These are phyloP conservation scores for cat (Felis catus) DNA, from an alignment of 2,113 vertebrate genomes.

Conservation along the genomic window F.catus_Fca126_mat1.0 CM031427.1:39031001-39031500, in stretches of 20 bases:
- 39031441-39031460: neutral
- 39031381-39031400: neutral
- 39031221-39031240: neutral
- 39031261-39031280: neutral
- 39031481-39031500: neutral
- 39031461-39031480: fast-evolving
- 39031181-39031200: neutral
- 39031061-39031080: neutral
- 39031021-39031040: neutral
- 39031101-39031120: neutral
- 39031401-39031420: neutral
- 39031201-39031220: neutral
- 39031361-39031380: neutral
- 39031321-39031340: neutral
- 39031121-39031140: neutral
- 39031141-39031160: neutral
- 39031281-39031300: neutral
- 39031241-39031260: neutral
- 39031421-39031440: neutral
- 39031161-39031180: neutral
- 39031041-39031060: neutral
- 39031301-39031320: neutral
- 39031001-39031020: neutral
- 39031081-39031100: neutral
- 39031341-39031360: neutral